Base-by-base conservation (phyloP, 1,140 invertebrate species). In the Portunus trituberculatus region DNA sequence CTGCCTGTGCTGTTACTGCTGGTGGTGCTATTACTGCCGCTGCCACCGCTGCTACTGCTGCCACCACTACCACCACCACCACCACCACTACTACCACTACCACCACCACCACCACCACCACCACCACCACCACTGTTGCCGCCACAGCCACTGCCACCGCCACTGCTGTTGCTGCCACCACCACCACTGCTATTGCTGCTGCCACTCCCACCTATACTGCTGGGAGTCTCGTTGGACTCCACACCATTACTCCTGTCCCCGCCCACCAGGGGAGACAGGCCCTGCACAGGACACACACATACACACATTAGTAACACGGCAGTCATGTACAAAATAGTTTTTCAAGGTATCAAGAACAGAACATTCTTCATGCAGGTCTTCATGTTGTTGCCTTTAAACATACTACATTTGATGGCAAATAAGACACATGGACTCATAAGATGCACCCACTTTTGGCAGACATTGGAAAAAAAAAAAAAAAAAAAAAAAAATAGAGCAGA, bases 231-330 rank as follows among this genome's bases (percentile, higher is more conserved):
- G 25, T 32, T 95, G 48, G 94, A 95, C 82, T 95, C 94, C 4
- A 92, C 84, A 31, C 91, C 94, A 82, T 95, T 95, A 67, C 94
- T 86, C 76, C 94, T 86, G 32, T 88, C 91, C 28, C 91, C 91
- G 28, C 94, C 94, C 59, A 96, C 89, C 90, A 96, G 94, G 76
- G 95, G 95, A 90, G 96, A 96, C 91, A 92, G 46, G 91, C 92
- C 93, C 95, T 96, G 93, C 0, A 89, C 59, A 84, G 39, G 4
- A 48, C 52, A 29, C 32, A n/a, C 67, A 76, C 67, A 76, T 20
- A 76, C 39, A 39, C 39, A 39, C 39, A 25, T 28, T 10, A 88
- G 31, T 88, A 10, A 46, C 0, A 31, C 2, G 45, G 6, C 20
- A 90, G 52, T 4, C 39, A 39, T 39, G 39, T 39, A 39, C 6